Evolutionary conservation across 2,888 invertebrate genomes (phyloP).

Genomic region (Mesorhabditis sp.): DNA sequence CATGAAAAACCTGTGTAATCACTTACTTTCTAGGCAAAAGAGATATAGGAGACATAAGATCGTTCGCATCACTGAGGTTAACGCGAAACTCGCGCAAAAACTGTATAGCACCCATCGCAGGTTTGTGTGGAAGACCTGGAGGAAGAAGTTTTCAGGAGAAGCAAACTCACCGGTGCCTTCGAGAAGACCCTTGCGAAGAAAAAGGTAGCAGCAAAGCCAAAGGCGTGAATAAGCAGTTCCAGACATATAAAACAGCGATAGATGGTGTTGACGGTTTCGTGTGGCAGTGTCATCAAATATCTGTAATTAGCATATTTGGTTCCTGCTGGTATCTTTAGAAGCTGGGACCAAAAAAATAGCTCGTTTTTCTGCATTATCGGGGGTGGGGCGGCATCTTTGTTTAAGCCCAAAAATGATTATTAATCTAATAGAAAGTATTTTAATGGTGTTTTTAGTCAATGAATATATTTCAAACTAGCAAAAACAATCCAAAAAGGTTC

Average conservation of each 20-base stretch:
- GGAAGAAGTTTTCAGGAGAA: background rate
- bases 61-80: constrained; percentile 5
- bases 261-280: constrained; percentile 2
- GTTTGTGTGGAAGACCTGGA: constrained; percentile 4
- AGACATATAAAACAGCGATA: background rate
- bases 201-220: constrained; percentile 4
- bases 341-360: too few species aligned
- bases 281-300: background rate
- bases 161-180: background rate
- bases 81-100: constrained; percentile 6
- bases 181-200: background rate
- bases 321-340: too few species aligned
- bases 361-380: too few species aligned
- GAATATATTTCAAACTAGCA: too few species aligned
- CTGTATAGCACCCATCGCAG: constrained; percentile 2
- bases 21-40: background rate
- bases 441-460: too few species aligned
- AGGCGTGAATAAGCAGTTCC: background rate
- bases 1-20: background rate
- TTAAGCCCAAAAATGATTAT: too few species aligned
- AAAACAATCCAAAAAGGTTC: too few species aligned
- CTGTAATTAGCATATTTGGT: too few species aligned
- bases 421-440: too few species aligned
- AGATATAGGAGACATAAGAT: background rate
- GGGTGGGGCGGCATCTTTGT: too few species aligned